These are phyloP conservation scores for Arbacia lixula DNA, from an alignment of 53 echinoderm and acorn worm species.

Conservation along the genomic window DNA sequence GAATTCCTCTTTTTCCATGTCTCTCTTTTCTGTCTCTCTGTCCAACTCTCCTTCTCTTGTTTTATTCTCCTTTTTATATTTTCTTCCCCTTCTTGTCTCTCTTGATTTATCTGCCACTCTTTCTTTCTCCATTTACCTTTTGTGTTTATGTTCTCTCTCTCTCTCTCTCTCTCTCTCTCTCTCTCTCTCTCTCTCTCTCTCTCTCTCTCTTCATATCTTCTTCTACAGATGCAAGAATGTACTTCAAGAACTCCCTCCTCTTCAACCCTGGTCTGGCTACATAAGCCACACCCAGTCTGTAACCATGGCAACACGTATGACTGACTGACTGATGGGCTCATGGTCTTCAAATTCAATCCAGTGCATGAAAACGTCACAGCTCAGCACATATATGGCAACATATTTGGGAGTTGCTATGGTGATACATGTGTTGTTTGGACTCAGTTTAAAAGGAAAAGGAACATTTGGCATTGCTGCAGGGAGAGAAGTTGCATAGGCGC, in stretches of 20 bases:
- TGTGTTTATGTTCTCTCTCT: not conserved
- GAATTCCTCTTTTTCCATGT: too few relatives aligned
- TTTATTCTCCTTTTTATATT: not conserved
- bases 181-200: not conserved
- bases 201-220: not conserved
- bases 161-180: not conserved
- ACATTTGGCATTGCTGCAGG: too few relatives aligned
- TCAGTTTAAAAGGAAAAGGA: not conserved
- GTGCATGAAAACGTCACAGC: too few relatives aligned
- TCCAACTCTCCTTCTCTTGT: too few relatives aligned
- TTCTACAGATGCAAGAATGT: slow-evolving; percentile 46
- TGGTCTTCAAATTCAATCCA: too few relatives aligned
- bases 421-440: too few relatives aligned
- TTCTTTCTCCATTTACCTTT: not conserved
- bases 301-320: slow-evolving; percentile 31
- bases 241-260: slow-evolving; percentile 56
- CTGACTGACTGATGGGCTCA: too few relatives aligned
- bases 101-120: not conserved
- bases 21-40: too few relatives aligned
- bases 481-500: too few relatives aligned
- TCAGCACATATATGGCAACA: too few relatives aligned
- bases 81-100: not conserved
- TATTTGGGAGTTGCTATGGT: too few relatives aligned
- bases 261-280: slow-evolving; percentile 44
- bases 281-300: slow-evolving; percentile 8